Conservation (phyloP, 2,113 vertebrate species). For the Rissa tridactyla region DNA sequence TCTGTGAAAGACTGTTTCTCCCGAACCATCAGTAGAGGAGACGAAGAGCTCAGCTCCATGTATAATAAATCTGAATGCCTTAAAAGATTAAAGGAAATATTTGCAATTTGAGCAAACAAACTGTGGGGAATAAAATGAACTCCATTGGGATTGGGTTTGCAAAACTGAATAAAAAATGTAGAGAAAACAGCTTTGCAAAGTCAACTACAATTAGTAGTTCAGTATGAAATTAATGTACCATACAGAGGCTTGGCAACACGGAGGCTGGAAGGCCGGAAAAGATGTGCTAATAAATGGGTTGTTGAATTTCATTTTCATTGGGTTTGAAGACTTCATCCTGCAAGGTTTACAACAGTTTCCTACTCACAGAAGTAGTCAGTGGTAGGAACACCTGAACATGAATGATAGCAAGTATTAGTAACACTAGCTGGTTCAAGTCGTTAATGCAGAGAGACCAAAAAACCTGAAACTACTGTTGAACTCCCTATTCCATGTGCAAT, state of each 20-base stretch:
- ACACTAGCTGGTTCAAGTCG: background rate
- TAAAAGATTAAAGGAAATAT: slow-evolving; percentile 59
- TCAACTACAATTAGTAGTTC: slow-evolving; percentile 56
- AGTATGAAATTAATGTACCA: slow-evolving; percentile 10
- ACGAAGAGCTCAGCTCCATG: background rate
- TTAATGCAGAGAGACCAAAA: background rate
- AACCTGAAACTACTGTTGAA: accelerated
- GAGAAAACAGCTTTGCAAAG: slow-evolving; percentile 52
- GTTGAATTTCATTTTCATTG: background rate
- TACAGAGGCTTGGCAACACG: background rate
- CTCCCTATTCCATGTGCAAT: background rate
- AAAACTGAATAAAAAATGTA: slow-evolving; percentile 32
- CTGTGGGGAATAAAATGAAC: slow-evolving; percentile 31
- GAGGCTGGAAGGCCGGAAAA: background rate
- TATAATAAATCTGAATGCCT: slow-evolving; percentile 19
- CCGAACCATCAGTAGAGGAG: background rate
- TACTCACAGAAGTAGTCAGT: background rate
- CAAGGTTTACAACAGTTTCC: background rate
- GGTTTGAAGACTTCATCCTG: background rate
- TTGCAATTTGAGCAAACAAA: slow-evolving; percentile 53
- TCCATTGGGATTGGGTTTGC: background rate
- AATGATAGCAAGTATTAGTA: background rate
- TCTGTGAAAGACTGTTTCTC: background rate
- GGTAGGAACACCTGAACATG: background rate
- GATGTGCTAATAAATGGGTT: background rate